Evolutionary conservation across 1,140 invertebrate species (phyloP).

Genomic region (Nomia melanderi): DNA sequence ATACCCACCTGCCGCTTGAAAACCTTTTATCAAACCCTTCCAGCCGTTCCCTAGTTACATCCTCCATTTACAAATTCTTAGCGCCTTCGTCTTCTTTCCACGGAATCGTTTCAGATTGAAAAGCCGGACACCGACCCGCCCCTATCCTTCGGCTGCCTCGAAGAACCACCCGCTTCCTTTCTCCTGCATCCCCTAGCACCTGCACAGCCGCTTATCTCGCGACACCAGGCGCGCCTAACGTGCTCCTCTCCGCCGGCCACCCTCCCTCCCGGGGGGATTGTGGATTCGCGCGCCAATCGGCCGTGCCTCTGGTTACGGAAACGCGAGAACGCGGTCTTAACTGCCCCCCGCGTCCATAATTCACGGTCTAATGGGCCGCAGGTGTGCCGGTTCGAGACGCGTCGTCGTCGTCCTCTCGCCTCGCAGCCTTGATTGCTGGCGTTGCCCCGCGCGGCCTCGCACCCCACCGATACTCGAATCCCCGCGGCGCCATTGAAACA

Average conservation of each 20-base stretch:
- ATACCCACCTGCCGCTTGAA: conserved; percentile 18
- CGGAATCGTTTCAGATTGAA: neutral
- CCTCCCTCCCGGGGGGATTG: neutral
- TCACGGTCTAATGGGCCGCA: conserved; percentile 42
- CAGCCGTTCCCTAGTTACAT: neutral
- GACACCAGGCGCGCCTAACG: conserved; percentile 62
- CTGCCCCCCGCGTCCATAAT: conserved; percentile 30
- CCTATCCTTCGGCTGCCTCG: conserved; percentile 26
- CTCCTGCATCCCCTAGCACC: conserved; percentile 27
- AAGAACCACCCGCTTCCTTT: conserved; percentile 20
- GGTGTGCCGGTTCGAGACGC: conserved; percentile 26
- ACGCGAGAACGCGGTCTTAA: conserved; percentile 25
- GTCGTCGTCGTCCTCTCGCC: conserved; percentile 21
- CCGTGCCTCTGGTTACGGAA: conserved; percentile 18
- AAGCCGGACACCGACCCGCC: conserved; percentile 24
- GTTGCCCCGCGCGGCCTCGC: too few species aligned
- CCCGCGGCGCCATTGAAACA: conserved; percentile 38
- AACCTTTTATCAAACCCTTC: conserved; percentile 46
- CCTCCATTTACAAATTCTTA: neutral
- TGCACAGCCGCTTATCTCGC: conserved; percentile 67
- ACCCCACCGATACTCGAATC: conserved; percentile 21
- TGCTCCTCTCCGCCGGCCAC: conserved; percentile 23
- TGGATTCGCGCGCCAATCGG: conserved; percentile 40
- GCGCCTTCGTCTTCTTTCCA: neutral
- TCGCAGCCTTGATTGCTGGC: conserved; percentile 34